phyloP scores from a whole-genome alignment of 1,140 invertebrate genomes.

The Nomia melanderi region DNA sequence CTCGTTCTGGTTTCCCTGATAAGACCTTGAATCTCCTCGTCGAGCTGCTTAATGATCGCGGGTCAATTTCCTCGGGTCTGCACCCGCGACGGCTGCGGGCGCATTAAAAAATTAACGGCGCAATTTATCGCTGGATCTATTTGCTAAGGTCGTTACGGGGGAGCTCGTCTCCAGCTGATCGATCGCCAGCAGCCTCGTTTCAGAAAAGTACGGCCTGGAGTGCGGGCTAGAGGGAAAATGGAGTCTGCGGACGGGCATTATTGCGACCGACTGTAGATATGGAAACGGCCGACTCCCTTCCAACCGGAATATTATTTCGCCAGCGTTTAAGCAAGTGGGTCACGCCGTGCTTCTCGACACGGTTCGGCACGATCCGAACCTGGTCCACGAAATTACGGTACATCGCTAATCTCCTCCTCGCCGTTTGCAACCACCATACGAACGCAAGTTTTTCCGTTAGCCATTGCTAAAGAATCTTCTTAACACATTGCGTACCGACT shows the following conservation, averaged over 20 bases:
- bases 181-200: slow-evolving; percentile 46
- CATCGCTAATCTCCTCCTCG: not conserved
- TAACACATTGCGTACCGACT: too few relatives aligned
- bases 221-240: slow-evolving; percentile 32
- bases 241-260: slow-evolving; percentile 46
- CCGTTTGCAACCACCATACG: slow-evolving; percentile 34
- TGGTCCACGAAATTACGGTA: slow-evolving; percentile 46
- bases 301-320: slow-evolving; percentile 63
- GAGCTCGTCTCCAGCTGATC: slow-evolving; percentile 22
- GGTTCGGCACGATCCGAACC: slow-evolving; percentile 42
- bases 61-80: too few relatives aligned
- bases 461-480: too few relatives aligned
- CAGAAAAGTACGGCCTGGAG: slow-evolving; percentile 9
- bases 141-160: slow-evolving; percentile 30
- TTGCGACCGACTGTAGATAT: slow-evolving; percentile 47
- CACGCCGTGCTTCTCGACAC: slow-evolving; percentile 48
- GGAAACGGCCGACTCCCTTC: slow-evolving; percentile 55
- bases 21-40: too few relatives aligned
- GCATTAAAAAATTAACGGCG: not conserved
- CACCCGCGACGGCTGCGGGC: not conserved
- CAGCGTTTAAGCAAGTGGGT: slow-evolving; percentile 65
- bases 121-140: not conserved
- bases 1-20: too few relatives aligned
- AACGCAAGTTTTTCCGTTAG: too few relatives aligned
- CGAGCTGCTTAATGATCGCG: too few relatives aligned